Base-by-base conservation (phyloP, 2,888 invertebrate species). In the Kryphioiulus occultus region DNA sequence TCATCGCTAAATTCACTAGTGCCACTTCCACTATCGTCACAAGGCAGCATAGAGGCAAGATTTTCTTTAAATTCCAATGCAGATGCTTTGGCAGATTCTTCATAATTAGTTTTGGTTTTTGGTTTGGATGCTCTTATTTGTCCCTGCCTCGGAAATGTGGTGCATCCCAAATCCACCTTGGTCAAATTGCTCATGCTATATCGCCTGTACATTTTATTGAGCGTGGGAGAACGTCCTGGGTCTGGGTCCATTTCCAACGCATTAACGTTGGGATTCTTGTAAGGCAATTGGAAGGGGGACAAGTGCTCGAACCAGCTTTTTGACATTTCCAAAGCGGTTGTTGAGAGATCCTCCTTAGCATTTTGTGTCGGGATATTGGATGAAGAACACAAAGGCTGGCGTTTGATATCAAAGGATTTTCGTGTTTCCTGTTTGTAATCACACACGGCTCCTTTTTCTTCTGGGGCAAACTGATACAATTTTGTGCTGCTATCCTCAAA, bases 401-500 rank as follows among this genome's bases (percentile, higher is more conserved):
- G 22, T 22, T 68, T 22, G 9, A 12, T 68, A 7, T 68, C 22
- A 9, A 53, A 53, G 19, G 53, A 53, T 53, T 17, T 53, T 4
- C n/a, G n/a, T n/a, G n/a, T 53, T 53, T 53, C 26, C 22, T 4
- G 59, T 0, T 22, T 53, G 1, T 22, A 22, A 22, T 68, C 59
- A 7, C n/a, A 9, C 22, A 7, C 19, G 1, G 59, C 1, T 68
- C 9, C 22, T 4, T 22, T 68, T 68, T 68, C 22, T 68, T 68
- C 35, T 32, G 9, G 12, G 7, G 26, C 39, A 26, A 85, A 85
- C 22, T 44, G 85, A 15, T 85, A 44, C 35, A 85, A 85, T n/a
- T 44, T 85, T 22, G 85, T n/a, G n/a, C n/a, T 44, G 39, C 42
- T 32, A 44, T 85, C 85, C 42, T 85, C 85, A 26, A 85, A 85